Conservation (phyloP, 2,797 vertebrate species). For the Agapornis canus region DNA sequence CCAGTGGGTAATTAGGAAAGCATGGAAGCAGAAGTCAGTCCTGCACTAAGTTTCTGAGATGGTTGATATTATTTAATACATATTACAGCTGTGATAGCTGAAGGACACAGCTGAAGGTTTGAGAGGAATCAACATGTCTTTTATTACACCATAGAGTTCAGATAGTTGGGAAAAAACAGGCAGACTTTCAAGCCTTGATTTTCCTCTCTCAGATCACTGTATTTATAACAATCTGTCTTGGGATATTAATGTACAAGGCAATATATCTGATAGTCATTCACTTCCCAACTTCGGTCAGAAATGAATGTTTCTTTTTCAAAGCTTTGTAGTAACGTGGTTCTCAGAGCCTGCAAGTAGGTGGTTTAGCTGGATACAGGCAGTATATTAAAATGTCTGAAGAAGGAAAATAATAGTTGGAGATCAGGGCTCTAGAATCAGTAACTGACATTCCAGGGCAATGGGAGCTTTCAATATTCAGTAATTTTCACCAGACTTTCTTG, state of each 20-base stretch:
- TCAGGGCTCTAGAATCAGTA: not conserved
- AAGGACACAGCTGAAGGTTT: not conserved
- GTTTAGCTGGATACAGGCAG: not conserved
- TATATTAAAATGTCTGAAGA: not conserved
- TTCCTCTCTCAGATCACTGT: not conserved
- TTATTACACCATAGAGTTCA: not conserved
- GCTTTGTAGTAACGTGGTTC: constrained; percentile 26
- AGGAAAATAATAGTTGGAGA: not conserved
- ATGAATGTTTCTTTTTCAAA: constrained; percentile 18
- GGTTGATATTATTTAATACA: not conserved
- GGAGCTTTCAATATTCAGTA: not conserved
- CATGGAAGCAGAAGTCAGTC: not conserved
- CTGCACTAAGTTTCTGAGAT: not conserved
- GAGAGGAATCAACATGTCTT: not conserved
- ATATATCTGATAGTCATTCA: constrained; percentile 1
- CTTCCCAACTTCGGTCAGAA: constrained; percentile 14
- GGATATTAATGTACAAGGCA: constrained; percentile 5
- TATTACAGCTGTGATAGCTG: not conserved
- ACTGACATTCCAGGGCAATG: not conserved
- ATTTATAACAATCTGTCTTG: constrained; percentile 11
- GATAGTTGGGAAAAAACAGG: not conserved
- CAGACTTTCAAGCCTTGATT: constrained; percentile 8
- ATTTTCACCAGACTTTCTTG: constrained; percentile 12
- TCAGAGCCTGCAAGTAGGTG: not conserved
- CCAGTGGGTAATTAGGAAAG: constrained; percentile 24